Evolutionary conservation across 2,797 vertebrate species (phyloP).

Genomic region (Limosa lapponica): DNA sequence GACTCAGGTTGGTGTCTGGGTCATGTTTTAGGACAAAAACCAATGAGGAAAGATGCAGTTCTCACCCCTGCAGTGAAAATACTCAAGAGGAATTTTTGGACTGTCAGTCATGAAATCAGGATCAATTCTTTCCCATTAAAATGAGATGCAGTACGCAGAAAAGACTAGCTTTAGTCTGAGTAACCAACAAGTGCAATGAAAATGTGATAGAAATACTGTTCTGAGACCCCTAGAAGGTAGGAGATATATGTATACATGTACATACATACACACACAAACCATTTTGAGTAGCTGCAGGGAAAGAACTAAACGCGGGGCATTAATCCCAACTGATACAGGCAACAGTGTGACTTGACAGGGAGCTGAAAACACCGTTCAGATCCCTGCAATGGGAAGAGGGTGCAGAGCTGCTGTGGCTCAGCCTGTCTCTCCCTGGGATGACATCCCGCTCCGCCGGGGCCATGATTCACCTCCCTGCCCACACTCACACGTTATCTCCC

Average conservation of each 20-base stretch:
- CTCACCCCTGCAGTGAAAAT: neutral
- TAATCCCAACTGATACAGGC: neutral
- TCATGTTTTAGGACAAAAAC: neutral
- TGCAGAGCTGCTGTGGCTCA: neutral
- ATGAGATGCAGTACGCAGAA: neutral
- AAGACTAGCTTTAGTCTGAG: neutral
- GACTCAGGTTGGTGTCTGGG: neutral
- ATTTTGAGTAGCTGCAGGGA: neutral
- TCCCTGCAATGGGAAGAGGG: neutral
- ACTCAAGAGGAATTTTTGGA: neutral
- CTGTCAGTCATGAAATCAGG: neutral
- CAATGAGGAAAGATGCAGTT: neutral
- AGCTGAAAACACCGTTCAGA: neutral
- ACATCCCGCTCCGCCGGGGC: neutral
- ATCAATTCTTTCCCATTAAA: neutral
- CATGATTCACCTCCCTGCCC: neutral
- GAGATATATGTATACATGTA: neutral
- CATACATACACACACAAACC: neutral
- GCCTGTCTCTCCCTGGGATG: neutral
- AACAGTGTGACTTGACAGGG: neutral
- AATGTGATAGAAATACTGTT: neutral
- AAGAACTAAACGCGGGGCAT: neutral
- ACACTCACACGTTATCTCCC: neutral
- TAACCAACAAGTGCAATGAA: neutral
- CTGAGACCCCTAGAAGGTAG: neutral